Conservation (phyloP, 2,113 vertebrate genomes). For the Trogon surrucura region DNA sequence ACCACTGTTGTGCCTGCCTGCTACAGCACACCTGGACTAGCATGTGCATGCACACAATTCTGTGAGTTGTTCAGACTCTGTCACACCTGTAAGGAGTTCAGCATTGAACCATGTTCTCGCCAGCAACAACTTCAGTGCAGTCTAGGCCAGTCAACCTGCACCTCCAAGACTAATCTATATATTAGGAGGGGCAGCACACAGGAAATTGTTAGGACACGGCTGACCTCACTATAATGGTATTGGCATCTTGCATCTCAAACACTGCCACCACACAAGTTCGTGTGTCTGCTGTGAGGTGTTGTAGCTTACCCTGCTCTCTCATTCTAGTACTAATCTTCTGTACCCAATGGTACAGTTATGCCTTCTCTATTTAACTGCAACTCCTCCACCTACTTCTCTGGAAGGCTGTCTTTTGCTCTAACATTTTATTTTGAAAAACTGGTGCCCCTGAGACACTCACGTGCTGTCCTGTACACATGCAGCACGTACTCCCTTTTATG, state of each 20-base stretch:
- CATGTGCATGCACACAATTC: fast-evolving
- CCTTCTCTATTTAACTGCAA: neutral
- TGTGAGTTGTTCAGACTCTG: fast-evolving
- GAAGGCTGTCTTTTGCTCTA: neutral
- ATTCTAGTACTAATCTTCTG: neutral
- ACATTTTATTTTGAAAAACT: neutral
- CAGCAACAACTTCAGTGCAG: neutral
- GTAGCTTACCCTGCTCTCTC: neutral
- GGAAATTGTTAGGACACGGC: neutral
- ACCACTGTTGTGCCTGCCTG: fast-evolving
- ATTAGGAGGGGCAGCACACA: neutral
- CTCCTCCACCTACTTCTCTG: neutral
- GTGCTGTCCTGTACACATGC: fast-evolving
- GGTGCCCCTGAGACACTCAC: neutral
- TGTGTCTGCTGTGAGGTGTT: neutral
- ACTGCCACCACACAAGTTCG: neutral
- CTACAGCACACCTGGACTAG: neutral
- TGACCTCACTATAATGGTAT: neutral
- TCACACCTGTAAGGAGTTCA: neutral
- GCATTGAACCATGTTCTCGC: neutral
- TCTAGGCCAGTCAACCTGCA: neutral
- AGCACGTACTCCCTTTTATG: neutral
- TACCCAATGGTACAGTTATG: neutral
- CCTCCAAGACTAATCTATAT: neutral
- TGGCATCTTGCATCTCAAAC: neutral